Base-by-base conservation (phyloP, 2,888 invertebrate genomes). In the Drosophila yooni region DNA sequence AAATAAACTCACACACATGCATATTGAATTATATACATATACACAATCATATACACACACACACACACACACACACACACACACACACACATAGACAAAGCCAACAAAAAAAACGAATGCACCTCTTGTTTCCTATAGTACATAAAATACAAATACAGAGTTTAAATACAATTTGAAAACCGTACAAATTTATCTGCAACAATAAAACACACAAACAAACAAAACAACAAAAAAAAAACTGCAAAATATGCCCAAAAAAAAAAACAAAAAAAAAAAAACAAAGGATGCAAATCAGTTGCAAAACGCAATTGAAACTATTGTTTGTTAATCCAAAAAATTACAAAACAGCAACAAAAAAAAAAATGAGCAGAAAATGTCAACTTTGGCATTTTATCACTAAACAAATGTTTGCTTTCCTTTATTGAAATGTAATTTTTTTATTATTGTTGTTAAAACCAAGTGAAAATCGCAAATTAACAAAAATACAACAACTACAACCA, bases 101-200 rank as follows among this genome's bases (percentile, higher is more conserved):
- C 60, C 64, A 78, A 29, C 51, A 43, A 18, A 18, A 46, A 25
- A 86, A 34, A 81, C 83, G 62, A 80, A 80, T 88, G 74, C 88
- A 88, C 88, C 74, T 88, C 74, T 88, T 77, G 78, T 83, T 88
- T 86, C 83, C 86, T 88, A 88, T 86, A 86, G 84, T 68, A 83
- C 68, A 82, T 76, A 82, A 51, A 73, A 75, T 46, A 66, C 29
- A 74, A 74, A 53, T 52, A 61, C 61, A 74, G 74, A 63, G 69
- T 74, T 63, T 60, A 69, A 75, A 82, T 64, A 79, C 79, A 79
- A 79, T 77, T 75, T 79, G 76, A 77, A 74, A 89, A 82, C 88
- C 89, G 89, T 86, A 86, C 89, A 86, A 86, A 86, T 86, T 86
- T 89, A 80, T 84, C 68, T 75, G 62, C 69, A 74, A 81, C 85